These are phyloP conservation scores for Bradysia coprophila DNA, from an alignment of 1,140 invertebrate species.

Conservation along the genomic window DNA sequence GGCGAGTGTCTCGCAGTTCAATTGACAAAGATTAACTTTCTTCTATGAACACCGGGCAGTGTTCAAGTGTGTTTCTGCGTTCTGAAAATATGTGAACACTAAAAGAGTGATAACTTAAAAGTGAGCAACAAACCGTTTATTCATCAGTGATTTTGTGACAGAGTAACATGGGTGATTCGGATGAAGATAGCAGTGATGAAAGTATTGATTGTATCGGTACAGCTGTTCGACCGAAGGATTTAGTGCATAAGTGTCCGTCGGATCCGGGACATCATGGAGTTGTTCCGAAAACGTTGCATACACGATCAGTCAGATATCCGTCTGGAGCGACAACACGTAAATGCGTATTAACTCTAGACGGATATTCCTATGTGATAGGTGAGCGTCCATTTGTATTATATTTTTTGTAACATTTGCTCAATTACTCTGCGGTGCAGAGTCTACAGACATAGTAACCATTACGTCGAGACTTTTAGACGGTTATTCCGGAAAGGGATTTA, in stretches of 20 bases:
- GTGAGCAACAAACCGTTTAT: no score
- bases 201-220: background rate
- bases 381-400: constrained; percentile 25
- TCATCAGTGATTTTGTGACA: no score
- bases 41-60: no score
- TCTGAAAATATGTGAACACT: no score
- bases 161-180: background rate
- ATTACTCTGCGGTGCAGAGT: background rate
- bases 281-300: constrained; percentile 2
- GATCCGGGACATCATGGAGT: constrained; percentile 13
- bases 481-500: background rate
- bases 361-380: constrained; percentile 69
- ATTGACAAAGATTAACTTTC: no score
- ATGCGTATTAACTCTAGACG: constrained; percentile 58
- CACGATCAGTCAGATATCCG: constrained; percentile 11
- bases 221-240: constrained; percentile 13
- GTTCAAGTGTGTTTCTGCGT: no score
- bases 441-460: background rate
- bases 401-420: background rate
- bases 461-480: background rate
- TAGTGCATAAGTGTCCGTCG: constrained; percentile 10
- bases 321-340: constrained; percentile 35
- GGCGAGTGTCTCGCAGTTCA: no score
- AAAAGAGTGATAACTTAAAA: no score
- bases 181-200: background rate